phyloP scores from a whole-genome alignment of 2,888 invertebrate species.

The Papilio demoleus region DNA sequence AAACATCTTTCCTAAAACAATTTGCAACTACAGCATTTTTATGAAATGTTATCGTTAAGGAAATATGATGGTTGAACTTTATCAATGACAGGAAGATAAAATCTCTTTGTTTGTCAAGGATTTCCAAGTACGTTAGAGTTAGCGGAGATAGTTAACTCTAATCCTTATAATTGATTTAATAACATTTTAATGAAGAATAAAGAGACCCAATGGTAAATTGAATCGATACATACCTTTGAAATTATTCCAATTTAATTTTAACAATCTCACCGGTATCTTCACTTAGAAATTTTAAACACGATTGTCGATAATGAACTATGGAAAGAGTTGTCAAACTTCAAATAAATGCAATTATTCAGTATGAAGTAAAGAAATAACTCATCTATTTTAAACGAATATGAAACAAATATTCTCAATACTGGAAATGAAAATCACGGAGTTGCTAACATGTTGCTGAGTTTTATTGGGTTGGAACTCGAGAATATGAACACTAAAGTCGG shows the following conservation, averaged over 20 bases:
- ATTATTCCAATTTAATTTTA: background rate
- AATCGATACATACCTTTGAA: background rate
- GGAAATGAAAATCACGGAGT: background rate
- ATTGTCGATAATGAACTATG: background rate
- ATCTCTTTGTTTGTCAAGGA: conserved; percentile 21
- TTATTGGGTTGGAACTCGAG: background rate
- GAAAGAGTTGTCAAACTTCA: conserved; percentile 3
- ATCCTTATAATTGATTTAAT: background rate
- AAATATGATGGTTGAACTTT: background rate
- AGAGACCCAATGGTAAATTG: background rate
- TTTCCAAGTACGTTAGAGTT: background rate
- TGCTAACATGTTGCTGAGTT: background rate
- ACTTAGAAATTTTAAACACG: background rate
- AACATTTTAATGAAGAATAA: background rate
- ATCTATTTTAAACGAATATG: background rate
- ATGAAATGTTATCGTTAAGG: background rate
- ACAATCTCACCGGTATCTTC: conserved; percentile 4
- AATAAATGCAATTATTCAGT: background rate
- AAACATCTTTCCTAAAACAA: conserved; percentile 47
- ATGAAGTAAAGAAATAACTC: background rate
- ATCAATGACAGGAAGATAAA: conserved; percentile 17
- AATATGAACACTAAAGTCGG: background rate
- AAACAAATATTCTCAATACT: background rate
- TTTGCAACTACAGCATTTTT: background rate
- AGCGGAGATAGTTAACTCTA: background rate